Conservation (phyloP, 2,797 vertebrate genomes). For the Alectoris magna region DNA sequence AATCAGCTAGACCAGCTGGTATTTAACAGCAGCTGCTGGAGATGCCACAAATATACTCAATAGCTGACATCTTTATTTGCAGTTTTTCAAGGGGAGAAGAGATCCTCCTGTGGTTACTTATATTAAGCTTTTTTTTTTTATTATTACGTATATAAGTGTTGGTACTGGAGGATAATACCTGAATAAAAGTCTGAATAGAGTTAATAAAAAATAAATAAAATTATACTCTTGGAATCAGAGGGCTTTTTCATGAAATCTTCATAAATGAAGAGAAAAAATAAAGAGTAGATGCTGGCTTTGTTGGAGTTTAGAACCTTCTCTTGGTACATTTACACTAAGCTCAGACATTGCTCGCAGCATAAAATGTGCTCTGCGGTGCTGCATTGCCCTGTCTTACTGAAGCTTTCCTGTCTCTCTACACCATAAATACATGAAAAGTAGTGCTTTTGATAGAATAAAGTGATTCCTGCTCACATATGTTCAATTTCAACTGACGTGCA, state of each 20-base stretch:
- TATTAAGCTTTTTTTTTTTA: conserved; percentile 73
- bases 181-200: conserved; percentile 35
- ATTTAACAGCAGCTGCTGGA: conserved; percentile 91
- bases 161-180: conserved; percentile 66
- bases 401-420: conserved; percentile 23
- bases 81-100: conserved; percentile 87
- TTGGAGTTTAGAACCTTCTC: conserved; percentile 64
- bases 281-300: conserved; percentile 21
- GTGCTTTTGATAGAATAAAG: conserved; percentile 36
- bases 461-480: conserved; percentile 50
- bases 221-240: conserved; percentile 28
- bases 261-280: conserved; percentile 44
- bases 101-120: conserved; percentile 86
- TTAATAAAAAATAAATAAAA: conserved; percentile 57
- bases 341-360: conserved; percentile 30
- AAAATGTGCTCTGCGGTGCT: conserved; percentile 38
- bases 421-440: conserved; percentile 57
- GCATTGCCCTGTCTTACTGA: neutral
- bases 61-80: conserved; percentile 90
- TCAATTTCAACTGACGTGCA: conserved; percentile 44
- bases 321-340: conserved; percentile 52
- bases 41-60: conserved; percentile 89
- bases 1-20: conserved; percentile 92
- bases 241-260: conserved; percentile 58
- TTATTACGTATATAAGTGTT: neutral